Evolutionary conservation across 2,888 invertebrate genomes (phyloP), one percentile per base, ranked within the genome.

Genomic region (Eumerus sabulonum): DNA sequence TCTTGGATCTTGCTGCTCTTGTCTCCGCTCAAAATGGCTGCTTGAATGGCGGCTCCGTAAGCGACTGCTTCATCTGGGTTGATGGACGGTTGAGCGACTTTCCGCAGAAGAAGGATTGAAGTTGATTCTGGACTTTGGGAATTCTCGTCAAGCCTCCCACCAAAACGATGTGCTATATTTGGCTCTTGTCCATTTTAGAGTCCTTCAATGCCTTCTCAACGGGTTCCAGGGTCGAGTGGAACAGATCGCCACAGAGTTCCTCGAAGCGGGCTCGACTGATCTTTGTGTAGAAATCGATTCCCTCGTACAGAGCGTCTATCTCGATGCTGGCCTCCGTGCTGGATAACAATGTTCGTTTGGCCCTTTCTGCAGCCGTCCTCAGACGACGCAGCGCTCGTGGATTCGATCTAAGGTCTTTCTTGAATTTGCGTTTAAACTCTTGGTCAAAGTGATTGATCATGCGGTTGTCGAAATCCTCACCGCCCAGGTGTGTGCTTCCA

Each of bases 401-500:
- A 87, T 93, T 93, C 17, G 86, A 86, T 9, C 90, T 86, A 76
- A 95, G 83, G 85, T 95, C 94, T 86, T 94, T 93, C 84, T 91
- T 92, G 89, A 90, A 93, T 85, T 94, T 94, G 19, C 93, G 91
- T 91, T 97, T 93, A 92, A 98, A 94, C 88, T 96, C 96, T 85
- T 95, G 93, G 1, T 94, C 93, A 83, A 96, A 94, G 89, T 96
- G 94, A 85, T 93, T 94, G 11, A 96, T 95, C 92, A 96, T 93
- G 17, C 95, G 91, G 89, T 95, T 95, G 50, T 97, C 96, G 84
- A 95, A 95, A 90, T 96, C 96, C 89, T 96, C 96, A 82, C 96
- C 96, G 84, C 96, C 96, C 89, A 96, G 92, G 86, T 96, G 97
- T 76, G 97, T 97, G 87, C 97, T 97, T 77, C 97, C 97, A 76